Evolutionary conservation across 1,140 invertebrate genomes (phyloP).

Genomic region (Drosophila rufa): DNA sequence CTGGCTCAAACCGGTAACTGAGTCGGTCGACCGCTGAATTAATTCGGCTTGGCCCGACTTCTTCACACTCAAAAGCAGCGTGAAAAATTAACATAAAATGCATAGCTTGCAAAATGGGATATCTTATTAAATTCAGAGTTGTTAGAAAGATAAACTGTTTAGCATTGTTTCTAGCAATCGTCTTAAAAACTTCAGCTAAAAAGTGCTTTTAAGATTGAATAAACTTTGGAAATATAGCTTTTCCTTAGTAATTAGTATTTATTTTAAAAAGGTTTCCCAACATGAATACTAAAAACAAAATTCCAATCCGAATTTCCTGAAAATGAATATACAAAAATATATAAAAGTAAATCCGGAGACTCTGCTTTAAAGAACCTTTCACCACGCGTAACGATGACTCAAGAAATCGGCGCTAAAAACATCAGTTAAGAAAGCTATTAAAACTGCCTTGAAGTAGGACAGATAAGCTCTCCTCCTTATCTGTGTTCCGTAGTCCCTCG

Average conservation of each 20-base stretch:
- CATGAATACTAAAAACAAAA: too few species aligned
- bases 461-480: constrained; percentile 44
- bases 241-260: too few species aligned
- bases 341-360: neutral
- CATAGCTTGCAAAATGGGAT: constrained; percentile 40
- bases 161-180: neutral
- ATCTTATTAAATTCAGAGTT: constrained; percentile 6
- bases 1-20: constrained; percentile 49
- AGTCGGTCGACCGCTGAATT: neutral
- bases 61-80: constrained; percentile 9
- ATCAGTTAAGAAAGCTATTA: neutral
- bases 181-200: neutral
- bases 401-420: neutral
- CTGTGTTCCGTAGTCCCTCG: neutral
- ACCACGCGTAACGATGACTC: constrained; percentile 16
- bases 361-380: neutral
- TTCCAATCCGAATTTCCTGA: neutral
- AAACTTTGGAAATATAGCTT: too few species aligned
- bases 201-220: neutral
- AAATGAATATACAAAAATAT: neutral
- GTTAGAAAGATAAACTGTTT: too few species aligned
- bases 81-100: constrained; percentile 43
- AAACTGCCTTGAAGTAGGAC: constrained; percentile 46
- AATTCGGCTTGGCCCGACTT: neutral
- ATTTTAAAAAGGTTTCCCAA: too few species aligned